Base-by-base conservation (phyloP, 2,797 vertebrate species). In the Tokudaia tokunoshimensis region DNA sequence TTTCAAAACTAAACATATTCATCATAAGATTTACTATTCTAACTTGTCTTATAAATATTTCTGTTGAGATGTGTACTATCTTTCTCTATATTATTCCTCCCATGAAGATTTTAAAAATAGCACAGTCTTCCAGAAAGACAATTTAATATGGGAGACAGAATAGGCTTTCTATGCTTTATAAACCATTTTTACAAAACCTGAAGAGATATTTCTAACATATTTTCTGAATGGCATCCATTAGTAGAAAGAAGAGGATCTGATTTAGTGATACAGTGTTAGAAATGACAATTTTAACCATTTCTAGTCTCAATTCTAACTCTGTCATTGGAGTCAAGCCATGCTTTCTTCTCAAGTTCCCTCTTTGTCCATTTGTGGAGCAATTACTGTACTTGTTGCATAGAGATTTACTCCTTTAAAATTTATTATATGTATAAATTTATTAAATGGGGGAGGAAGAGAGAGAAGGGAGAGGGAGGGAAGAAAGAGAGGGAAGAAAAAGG, bases 1-100 rank as follows among this genome's bases (percentile, higher is more conserved):
- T 98, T 75, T 93, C 10, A 89, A 84, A 47, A 13, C n/a, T 55
- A 65, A 93, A 34, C 88, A 5, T 96, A 86, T 61, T 97, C 17
- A 74, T 87, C 81, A 22, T 89, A 92, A 88, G 50, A 65, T 94
- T 83, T 95, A 67, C 94, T 93, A 57, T 96, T 94, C 47, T 95
- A 92, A 81, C 34, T 82, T 88, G 12, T 89, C 63, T 97, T 57
- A 76, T 94, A 89, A 85, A 81, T 92, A 85, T 85, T 93, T 93
- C 92, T 95, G 82, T 12, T 94, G 47, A 89, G 31, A 95, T 94
- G 37, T 95, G 11, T 0, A 31, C 7, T 94, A 47, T 10, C 57
- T 81, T 88, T 92, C 79, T 95, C 0, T 79, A 85, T 90, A 96
- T 91, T 29, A 94, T 44, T 14, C 65, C 85, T 92, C 8, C 19